Base-by-base conservation (phyloP, 2,888 invertebrate genomes). In the Maniola hyperantus region DNA sequence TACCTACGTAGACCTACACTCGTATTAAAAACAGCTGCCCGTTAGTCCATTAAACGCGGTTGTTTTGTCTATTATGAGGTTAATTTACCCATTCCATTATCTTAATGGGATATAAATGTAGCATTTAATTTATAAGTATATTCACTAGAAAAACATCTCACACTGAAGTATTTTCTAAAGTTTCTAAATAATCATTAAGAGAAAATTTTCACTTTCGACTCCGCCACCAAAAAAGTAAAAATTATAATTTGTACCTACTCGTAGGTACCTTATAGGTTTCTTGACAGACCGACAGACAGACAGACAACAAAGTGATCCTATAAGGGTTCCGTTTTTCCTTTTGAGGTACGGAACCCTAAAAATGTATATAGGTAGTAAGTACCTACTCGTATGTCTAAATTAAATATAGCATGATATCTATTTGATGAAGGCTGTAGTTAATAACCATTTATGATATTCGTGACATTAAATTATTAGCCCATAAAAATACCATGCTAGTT, bases 21-120 rank as follows among this genome's bases (percentile, higher is more conserved):
- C 8, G 8, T 48, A 18, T 18, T 8, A 10, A 6, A 20, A 34
- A 26, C 20, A 44, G 44, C 46, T 46, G 59, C 46, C 44, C 15
- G 15, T 15, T 44, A 20, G 15, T 26, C 20, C 42, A 55, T 34
- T 55, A 44, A 59, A 48, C 33, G 18, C 15, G 26, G 26, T 44
- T 58, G 66, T 62, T 57, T 33, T 50, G 51, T 42, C 57, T 66
- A 58, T 50, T 42, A 33, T 34, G 18, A 55, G 55, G 39, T 55
- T 15, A 55, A 50, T 46, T 54, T 48, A 26, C 36, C 46, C 55
- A 39, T 57, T 39, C 8, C 39, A 57, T 65, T 65, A 65, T 65
- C 65, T 65, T 20, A 62, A 39, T 61, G 20, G 34, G 20, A 46
- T 48, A 62, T 50, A 13, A 54, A 20, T 42, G 20, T 15, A 61